These are phyloP conservation scores for Nematostella vectensis DNA, from an alignment of 92 coral and sea anemone genomes.

Conservation along the genomic window DNA sequence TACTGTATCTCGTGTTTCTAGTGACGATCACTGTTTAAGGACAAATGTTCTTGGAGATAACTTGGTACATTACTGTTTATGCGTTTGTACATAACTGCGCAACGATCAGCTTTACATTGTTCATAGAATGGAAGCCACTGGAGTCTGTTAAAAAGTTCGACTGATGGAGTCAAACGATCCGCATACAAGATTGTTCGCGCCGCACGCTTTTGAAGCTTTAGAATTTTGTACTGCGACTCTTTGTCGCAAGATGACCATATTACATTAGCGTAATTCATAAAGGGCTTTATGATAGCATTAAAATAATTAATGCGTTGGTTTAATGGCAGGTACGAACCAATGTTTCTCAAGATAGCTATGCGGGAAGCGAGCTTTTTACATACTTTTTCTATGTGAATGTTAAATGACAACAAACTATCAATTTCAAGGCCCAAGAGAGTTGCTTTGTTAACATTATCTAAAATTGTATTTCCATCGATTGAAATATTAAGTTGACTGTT, in stretches of 20 bases:
- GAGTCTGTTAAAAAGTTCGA: conserved; percentile 21
- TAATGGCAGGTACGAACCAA: conserved; percentile 19
- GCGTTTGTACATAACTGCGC: no score
- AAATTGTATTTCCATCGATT: background rate
- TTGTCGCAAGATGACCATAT: conserved; percentile 9
- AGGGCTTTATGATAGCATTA: conserved; percentile 18
- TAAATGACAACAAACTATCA: conserved; percentile 7
- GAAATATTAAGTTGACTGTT: conserved; percentile 7
- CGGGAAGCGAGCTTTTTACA: conserved; percentile 24
- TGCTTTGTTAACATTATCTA: conserved; percentile 8
- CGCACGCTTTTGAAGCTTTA: conserved; percentile 20
- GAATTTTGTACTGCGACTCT: conserved; percentile 2
- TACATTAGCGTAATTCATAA: conserved; percentile 16
- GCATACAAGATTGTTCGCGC: conserved; percentile 26
- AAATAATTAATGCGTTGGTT: conserved; percentile 18
- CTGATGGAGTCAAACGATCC: conserved; percentile 23
- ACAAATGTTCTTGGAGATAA: no score
- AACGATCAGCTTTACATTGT: no score
- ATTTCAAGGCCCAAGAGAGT: conserved; percentile 28
- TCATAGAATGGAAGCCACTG: conserved; percentile 36
- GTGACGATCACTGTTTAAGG: no score
- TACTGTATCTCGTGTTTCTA: no score
- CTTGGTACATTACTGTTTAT: no score
- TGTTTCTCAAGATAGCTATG: conserved; percentile 25
- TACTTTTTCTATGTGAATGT: conserved; percentile 26